Base-by-base conservation (phyloP, 1,140 invertebrate genomes). In the Andricus grossulariae region DNA sequence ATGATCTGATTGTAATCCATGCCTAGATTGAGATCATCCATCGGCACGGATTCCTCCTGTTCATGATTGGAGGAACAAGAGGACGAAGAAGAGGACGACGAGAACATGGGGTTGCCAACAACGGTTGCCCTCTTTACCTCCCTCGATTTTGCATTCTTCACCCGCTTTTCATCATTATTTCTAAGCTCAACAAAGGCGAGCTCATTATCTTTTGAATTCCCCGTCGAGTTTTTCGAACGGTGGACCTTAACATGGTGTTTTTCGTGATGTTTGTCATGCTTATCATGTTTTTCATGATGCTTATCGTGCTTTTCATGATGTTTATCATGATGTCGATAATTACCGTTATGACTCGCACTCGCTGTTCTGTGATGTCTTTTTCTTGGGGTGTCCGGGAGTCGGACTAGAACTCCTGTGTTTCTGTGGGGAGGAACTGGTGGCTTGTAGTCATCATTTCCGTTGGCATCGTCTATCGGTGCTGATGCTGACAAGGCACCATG, bases 1-100 rank as follows among this genome's bases (percentile, higher is more conserved):
- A 98, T 97, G 88, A 99, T 96, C 93, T 98, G 96, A 87, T 98
- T 97, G 91, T 99, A 98, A 89, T 98, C 97, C 96, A 99, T 97
- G 83, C 97, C 97, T 77, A 96, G 93, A 83, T 95, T 94, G 16
- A 97, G 92, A 90, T 96, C 95, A 89, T 96, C 96, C 75, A 97
- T 91, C 60, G 94, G 94, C 39, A 95, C 92, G 71, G 93, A 91
- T 75, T 94, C 93, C 50, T 90, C 86, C 50, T 86, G 84, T n/a
- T 90, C 87, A 3, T 86, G 85, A 54, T 81, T 85, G 15, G 84
- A 86, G 19, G 84, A 84, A 3, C 84, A 80, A 18, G 85, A 87
- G 7, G 85, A 87, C 32, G 85, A 86, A 15, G 89, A 89, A 12
- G 86, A 86, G 32, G 85, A 90, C 19, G 91, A 91, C 73, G 94